Conservation (phyloP, 2,888 invertebrate genomes). For the Xiphydria camelus region DNA sequence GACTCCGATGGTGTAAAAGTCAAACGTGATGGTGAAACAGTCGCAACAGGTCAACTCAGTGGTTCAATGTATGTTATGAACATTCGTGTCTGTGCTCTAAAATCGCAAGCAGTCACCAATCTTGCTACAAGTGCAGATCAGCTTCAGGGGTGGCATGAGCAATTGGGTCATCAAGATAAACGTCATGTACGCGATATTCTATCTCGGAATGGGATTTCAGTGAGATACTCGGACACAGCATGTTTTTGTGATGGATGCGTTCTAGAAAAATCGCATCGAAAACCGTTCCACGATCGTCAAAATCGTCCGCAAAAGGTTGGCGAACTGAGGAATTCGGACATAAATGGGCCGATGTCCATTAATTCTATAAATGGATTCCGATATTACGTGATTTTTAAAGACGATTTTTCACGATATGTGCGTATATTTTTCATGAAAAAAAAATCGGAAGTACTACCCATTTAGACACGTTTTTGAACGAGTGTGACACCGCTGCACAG, state of each 20-base stretch:
- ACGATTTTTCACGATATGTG: slow-evolving; percentile 24
- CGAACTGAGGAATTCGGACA: slow-evolving; percentile 29
- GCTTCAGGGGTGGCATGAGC: slow-evolving; percentile 30
- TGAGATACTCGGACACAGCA: slow-evolving; percentile 23
- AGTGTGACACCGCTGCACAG: slow-evolving; percentile 25
- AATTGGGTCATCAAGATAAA: slow-evolving; percentile 30
- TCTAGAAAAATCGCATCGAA: slow-evolving; percentile 21
- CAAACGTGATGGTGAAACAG: slow-evolving; percentile 17
- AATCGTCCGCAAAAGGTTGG: slow-evolving; percentile 23
- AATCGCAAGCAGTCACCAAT: slow-evolving; percentile 18
- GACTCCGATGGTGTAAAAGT: slow-evolving; percentile 21
- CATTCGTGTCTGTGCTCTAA: slow-evolving; percentile 20
- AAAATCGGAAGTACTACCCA: slow-evolving; percentile 21
- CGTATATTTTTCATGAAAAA: slow-evolving; percentile 27
- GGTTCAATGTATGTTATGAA: slow-evolving; percentile 25
- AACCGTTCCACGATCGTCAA: slow-evolving; percentile 14
- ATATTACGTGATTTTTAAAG: slow-evolving; percentile 28
- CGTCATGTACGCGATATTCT: slow-evolving; percentile 30
- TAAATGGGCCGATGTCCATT: slow-evolving; percentile 29
- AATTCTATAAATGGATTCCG: slow-evolving; percentile 27
- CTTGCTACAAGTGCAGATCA: slow-evolving; percentile 24
- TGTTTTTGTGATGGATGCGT: slow-evolving; percentile 24
- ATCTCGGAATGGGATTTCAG: slow-evolving; percentile 21
- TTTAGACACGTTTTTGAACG: slow-evolving; percentile 27
- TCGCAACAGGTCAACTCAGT: slow-evolving; percentile 20